Evolutionary conservation across 2,888 invertebrate genomes (phyloP).

Genomic region (Tipula lateralis): DNA sequence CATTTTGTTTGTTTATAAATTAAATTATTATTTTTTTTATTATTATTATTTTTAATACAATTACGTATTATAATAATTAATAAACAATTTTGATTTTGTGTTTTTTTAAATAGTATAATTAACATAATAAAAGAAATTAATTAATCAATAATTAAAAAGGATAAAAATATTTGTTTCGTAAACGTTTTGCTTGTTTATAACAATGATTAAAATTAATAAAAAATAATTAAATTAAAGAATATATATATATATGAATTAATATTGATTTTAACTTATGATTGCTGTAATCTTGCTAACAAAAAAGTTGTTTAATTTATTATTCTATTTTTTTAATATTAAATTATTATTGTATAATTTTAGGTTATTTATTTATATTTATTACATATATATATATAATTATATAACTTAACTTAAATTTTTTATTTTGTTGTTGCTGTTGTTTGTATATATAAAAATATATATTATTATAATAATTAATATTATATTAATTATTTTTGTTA

Average conservation of each 20-base stretch:
- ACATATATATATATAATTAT: not conserved
- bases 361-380: conserved; percentile 31
- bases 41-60: conserved; percentile 19
- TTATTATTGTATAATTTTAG: conserved; percentile 35
- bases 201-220: not conserved
- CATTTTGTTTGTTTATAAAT: not conserved
- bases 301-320: not conserved
- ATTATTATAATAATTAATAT: not conserved
- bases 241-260: not conserved
- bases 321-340: not conserved
- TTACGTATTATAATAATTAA: not conserved
- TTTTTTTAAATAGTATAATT: not conserved
- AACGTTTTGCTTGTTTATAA: conserved; percentile 11
- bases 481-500: not conserved
- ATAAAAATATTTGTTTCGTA: not conserved
- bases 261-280: not conserved
- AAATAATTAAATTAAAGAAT: not conserved
- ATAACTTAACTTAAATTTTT: not conserved
- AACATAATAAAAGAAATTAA: not conserved
- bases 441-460: conserved; percentile 6
- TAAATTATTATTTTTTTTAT: not conserved
- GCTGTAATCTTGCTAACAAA: not conserved
- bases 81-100: not conserved
- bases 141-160: conserved; percentile 19
- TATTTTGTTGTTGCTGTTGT: not conserved